phyloP scores from a whole-genome alignment of 1,140 invertebrate genomes.

The Drosophila tristis region DNA sequence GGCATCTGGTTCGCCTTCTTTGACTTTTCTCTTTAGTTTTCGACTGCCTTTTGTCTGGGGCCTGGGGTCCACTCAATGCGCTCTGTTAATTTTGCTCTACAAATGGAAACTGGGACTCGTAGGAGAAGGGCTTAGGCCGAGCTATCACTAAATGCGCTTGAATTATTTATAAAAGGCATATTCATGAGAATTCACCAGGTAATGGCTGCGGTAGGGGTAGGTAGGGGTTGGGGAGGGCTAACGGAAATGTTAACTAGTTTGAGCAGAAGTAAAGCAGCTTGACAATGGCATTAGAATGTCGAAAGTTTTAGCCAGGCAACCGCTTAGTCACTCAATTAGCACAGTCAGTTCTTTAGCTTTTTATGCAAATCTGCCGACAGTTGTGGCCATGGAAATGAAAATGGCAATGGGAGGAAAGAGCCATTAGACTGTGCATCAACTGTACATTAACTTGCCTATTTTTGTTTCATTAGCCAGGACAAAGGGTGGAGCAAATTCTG shows the following conservation, averaged over 20 bases:
- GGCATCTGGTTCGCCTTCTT: conserved; percentile 17
- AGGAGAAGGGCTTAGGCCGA: conserved; percentile 56
- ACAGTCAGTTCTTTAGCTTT: conserved; percentile 52
- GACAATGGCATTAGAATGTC: conserved; percentile 81
- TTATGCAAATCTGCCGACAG: conserved; percentile 73
- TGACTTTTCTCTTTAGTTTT: conserved; percentile 64
- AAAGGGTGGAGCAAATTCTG: conserved; percentile 7
- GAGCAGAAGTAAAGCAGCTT: conserved; percentile 55
- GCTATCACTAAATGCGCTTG: conserved; percentile 74
- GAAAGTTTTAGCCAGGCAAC: conserved; percentile 63
- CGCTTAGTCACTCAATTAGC: conserved; percentile 80
- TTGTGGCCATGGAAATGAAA: conserved; percentile 11
- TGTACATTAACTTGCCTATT: conserved; percentile 81
- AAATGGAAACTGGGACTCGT: conserved; percentile 44
- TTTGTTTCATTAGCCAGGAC: conserved; percentile 75
- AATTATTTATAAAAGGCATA: conserved; percentile 81
- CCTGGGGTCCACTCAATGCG: conserved; percentile 65
- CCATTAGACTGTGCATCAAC: conserved; percentile 80
- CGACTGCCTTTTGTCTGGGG: conserved; percentile 54
- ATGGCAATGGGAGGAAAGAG: conserved; percentile 12
- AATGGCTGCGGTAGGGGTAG: conserved; percentile 1
- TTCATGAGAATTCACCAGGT: conserved; percentile 62
- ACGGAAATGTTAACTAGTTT: conserved; percentile 78
- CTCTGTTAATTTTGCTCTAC: conserved; percentile 79
- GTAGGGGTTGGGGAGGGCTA: background rate